Conservation (phyloP, 2,888 invertebrate genomes). For the Calephelis perditalis region DNA sequence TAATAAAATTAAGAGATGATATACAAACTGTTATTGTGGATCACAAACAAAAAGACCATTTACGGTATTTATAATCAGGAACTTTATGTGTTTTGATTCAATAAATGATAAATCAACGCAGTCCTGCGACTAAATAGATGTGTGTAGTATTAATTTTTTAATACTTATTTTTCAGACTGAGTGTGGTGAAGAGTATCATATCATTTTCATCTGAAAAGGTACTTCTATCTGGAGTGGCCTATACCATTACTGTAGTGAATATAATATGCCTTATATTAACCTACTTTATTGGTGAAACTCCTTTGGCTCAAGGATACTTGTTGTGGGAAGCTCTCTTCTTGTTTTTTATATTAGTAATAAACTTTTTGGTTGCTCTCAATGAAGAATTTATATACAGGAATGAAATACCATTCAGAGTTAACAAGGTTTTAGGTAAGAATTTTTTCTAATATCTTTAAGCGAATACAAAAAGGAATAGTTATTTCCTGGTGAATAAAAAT, state of each 20-base stretch:
- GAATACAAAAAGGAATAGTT: no score
- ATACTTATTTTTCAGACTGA: conserved; percentile 46
- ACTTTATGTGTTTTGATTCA: not conserved
- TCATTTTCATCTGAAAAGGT: conserved; percentile 71
- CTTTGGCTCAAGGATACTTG: conserved; percentile 58
- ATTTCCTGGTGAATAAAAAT: no score
- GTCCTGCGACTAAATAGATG: no score
- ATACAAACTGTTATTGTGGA: conserved; percentile 81
- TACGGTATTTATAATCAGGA: conserved; percentile 47
- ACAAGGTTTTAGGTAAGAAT: conserved; percentile 64
- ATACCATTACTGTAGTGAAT: conserved; percentile 59
- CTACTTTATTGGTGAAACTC: conserved; percentile 58
- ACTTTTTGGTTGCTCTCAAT: conserved; percentile 65
- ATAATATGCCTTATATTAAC: conserved; percentile 60
- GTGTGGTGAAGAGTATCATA: conserved; percentile 54
- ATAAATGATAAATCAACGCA: no score
- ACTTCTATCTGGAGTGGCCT: conserved; percentile 62
- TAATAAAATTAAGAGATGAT: conserved; percentile 83
- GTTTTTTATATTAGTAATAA: conserved; percentile 58
- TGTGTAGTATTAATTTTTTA: conserved; percentile 10
- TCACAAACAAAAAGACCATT: conserved; percentile 76
- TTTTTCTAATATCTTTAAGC: conserved; percentile 2
- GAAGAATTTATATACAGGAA: conserved; percentile 68
- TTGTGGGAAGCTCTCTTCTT: conserved; percentile 66
- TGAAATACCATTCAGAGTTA: conserved; percentile 76